These are phyloP conservation scores for Drosophila anomalata DNA, from an alignment of 2,888 invertebrate species.

Conservation along the genomic window DNA sequence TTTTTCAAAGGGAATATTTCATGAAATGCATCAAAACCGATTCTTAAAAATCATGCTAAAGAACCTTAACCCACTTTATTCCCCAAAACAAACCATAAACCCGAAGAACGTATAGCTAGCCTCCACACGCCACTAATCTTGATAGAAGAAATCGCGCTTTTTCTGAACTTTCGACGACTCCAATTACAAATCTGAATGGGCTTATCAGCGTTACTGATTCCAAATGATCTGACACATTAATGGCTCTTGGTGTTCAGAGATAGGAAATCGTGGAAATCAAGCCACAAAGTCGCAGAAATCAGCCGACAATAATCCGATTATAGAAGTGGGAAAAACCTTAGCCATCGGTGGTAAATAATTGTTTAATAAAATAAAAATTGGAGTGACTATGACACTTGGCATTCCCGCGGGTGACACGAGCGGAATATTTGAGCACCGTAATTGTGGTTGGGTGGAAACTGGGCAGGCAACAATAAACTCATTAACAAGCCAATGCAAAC, in stretches of 20 bases:
- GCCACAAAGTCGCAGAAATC: constrained; percentile 12
- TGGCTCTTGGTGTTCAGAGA: constrained; percentile 3
- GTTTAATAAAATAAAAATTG: constrained; percentile 7
- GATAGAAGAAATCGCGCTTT: constrained; percentile 1
- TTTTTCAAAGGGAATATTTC: background rate
- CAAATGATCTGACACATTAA: constrained; percentile 30
- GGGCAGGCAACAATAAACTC: constrained; percentile 47
- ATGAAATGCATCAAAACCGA: background rate
- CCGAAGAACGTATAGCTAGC: background rate
- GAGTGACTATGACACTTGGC: constrained; percentile 23
- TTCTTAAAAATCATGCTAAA: background rate
- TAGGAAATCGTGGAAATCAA: constrained; percentile 24
- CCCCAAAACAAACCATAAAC: background rate
- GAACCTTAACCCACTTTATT: background rate
- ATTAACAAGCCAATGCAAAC: constrained; percentile 49
- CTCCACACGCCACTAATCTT: constrained; percentile 18
- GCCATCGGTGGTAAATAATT: constrained; percentile 8
- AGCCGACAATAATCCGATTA: constrained; percentile 10
- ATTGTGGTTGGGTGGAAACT: constrained; percentile 17
- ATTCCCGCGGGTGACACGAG: constrained; percentile 40
- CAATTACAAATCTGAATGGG: constrained; percentile 28
- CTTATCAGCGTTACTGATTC: constrained; percentile 22
- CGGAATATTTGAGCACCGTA: constrained; percentile 43
- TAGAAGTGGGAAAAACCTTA: constrained; percentile 27
- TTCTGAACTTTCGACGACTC: constrained; percentile 28